Percentiles rank a stretch among this genome's conserved stretches.
Evolutionary conservation across 2,797 vertebrate genomes (phyloP).

Genomic region (Coluber constrictor): DNA sequence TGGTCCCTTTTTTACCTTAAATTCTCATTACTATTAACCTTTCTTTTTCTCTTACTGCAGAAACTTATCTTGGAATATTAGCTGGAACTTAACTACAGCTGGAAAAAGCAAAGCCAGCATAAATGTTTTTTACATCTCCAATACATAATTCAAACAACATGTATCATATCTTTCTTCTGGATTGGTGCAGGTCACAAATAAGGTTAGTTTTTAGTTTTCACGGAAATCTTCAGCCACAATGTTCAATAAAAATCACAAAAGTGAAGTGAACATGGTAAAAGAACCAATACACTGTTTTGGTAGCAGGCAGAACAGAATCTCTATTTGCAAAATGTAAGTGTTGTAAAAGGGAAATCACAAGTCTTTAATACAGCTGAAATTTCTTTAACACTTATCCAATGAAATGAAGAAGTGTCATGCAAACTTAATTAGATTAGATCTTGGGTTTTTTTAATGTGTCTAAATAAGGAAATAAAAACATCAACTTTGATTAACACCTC

Average conservation of each 20-base stretch:
- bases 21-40: neutral
- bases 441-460: neutral
- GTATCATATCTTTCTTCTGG: neutral
- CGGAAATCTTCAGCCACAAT: neutral
- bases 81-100: too few species aligned
- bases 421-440: neutral
- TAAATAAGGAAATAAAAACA: neutral
- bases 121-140: neutral
- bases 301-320: neutral
- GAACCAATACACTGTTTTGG: neutral
- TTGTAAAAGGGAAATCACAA: neutral
- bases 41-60: neutral
- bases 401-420: neutral
- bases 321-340: neutral
- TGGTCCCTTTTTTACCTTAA: too few species aligned
- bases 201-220: neutral
- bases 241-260: neutral
- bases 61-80: neutral
- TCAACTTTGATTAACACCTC: neutral
- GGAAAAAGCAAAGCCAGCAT: neutral
- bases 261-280: neutral
- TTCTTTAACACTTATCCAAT: neutral
- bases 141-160: neutral
- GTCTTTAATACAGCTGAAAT: neutral
- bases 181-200: neutral